Conservation (phyloP, 2,888 invertebrate species). For the Hoplodrina blanda region DNA sequence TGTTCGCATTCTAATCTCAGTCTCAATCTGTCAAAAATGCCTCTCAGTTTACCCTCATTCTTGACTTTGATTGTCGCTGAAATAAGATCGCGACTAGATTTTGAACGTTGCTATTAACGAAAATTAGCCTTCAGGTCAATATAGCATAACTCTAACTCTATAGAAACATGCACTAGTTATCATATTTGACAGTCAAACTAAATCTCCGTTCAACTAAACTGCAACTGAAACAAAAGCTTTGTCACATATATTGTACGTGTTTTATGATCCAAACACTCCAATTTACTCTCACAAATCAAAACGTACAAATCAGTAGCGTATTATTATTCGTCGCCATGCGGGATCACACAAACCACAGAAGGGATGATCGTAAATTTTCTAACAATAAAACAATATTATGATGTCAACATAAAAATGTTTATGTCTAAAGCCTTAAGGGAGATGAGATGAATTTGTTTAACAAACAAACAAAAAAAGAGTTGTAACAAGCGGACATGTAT, state of each 20-base stretch:
- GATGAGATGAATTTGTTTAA: slow-evolving; percentile 63
- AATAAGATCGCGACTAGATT: no score
- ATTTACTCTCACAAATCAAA: slow-evolving; percentile 21
- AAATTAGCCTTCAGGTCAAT: no score
- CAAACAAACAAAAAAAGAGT: slow-evolving; percentile 25
- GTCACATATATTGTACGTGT: no score
- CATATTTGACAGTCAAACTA: no score
- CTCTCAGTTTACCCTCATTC: no score
- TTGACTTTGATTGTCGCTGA: no score
- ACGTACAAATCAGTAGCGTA: slow-evolving; percentile 36
- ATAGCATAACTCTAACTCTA: no score
- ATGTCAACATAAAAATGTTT: slow-evolving; percentile 79
- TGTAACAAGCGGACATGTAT: slow-evolving; percentile 32
- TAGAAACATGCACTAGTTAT: no score
- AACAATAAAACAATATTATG: slow-evolving; percentile 78
- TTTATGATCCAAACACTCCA: slow-evolving; percentile 17
- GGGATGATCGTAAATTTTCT: slow-evolving; percentile 69
- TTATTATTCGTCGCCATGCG: slow-evolving; percentile 32
- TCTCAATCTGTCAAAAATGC: no score
- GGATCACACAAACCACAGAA: slow-evolving; percentile 46
- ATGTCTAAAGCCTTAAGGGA: slow-evolving; percentile 75
- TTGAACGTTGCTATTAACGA: no score
- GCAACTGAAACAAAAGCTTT: not conserved
- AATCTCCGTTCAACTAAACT: not conserved
- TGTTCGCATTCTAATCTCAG: no score